Base-by-base conservation (phyloP, 1,140 invertebrate species). In the Heliconius congener region DNA sequence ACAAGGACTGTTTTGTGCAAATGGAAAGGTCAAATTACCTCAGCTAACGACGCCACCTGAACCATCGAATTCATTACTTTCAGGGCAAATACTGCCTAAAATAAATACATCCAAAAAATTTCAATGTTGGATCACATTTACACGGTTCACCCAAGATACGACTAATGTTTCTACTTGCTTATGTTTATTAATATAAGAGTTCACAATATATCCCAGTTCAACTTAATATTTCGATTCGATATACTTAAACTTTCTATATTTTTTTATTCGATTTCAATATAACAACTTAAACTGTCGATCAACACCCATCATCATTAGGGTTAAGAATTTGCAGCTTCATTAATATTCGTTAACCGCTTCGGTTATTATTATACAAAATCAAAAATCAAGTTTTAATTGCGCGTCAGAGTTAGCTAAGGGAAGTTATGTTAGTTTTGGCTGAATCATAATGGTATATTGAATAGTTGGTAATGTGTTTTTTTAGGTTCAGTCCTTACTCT, bases 301-400 rank as follows among this genome's bases (percentile, higher is more conserved):
- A 66, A 6, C 60, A 66, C 11, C 11, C 13, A 23, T 66, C 11
- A 66, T 66, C 23, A 5, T 66, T 30, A 66, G 23, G 11, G 4
- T 30, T 66, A 66, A 13, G 30, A 66, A 66, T 23, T 66, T 5
- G 11, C 23, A 30, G 60, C 23, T 74, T 74, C 73, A 30, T 55
- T 23, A 55, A 74, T 74, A 74, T 50, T 74, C 73, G 73, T 74
- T 74, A 74, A 42, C 19, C 37, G 71, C 39, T 9, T 72, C 34
- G 16, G 19, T 39, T 42, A 72, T 39, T 39, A 72, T 72, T n/a
- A 74, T 46, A 8, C 73, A 46, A 27, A 46, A 73, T 52, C 37
- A 52, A 73, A 37, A 37, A 37, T 37, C 6, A 8, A 74, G 73
- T 74, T 74, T 74, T 74, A 74, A 74, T 74, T 74, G 73, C 46